Conservation (phyloP, 2,888 invertebrate genomes). For the Trissolcus brochymenae region DNA sequence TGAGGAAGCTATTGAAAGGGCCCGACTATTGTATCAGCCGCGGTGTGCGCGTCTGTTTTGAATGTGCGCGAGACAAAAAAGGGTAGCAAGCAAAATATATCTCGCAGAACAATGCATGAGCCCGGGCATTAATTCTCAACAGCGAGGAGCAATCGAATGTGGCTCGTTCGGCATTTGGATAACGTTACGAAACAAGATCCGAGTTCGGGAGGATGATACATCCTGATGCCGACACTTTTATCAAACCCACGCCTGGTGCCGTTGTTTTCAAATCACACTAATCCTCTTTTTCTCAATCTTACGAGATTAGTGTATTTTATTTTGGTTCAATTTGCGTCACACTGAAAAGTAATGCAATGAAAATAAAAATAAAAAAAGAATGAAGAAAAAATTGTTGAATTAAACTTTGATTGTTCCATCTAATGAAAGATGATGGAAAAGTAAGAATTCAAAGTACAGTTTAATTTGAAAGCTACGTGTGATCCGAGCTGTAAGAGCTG, state of each 20-base stretch:
- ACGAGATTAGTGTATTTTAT: too few relatives aligned
- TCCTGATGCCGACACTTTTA: slow-evolving; percentile 29
- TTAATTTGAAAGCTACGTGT: slow-evolving; percentile 20
- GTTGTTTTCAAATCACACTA: not conserved
- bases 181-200: slow-evolving; percentile 45
- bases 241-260: slow-evolving; percentile 24
- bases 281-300: not conserved
- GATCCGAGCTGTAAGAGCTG: not conserved
- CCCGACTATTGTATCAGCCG: slow-evolving; percentile 17
- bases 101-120: slow-evolving; percentile 37
- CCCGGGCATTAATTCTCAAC: slow-evolving; percentile 42
- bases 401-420: not conserved
- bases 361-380: too few relatives aligned
- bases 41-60: slow-evolving; percentile 20
- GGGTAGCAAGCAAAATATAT: slow-evolving; percentile 39
- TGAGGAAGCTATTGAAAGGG: slow-evolving; percentile 31
- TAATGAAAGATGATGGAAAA: not conserved
- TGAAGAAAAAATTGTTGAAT: too few relatives aligned
- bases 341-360: too few relatives aligned
- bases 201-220: slow-evolving; percentile 22
- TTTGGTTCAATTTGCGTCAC: too few relatives aligned
- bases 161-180: slow-evolving; percentile 24
- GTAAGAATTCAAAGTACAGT: not conserved
- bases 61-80: slow-evolving; percentile 21
- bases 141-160: slow-evolving; percentile 26